Evolutionary conservation across 2,888 invertebrate genomes (phyloP), one percentile per base, ranked within the genome.

Genomic region (Dione vanillae): DNA sequence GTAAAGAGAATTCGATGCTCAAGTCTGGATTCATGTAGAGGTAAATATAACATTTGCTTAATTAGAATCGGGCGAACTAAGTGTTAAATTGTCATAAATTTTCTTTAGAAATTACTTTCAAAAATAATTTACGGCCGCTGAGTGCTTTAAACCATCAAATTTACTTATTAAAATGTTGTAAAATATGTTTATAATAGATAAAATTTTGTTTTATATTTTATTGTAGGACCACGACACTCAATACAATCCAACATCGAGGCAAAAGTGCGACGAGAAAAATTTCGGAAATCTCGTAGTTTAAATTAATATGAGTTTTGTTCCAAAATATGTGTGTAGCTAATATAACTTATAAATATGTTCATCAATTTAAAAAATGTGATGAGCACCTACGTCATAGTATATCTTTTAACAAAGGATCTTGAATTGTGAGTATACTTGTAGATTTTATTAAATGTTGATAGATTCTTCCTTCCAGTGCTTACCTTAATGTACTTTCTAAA

Each of bases 271-370:
- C 27, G 59, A 0, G 2, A 10, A 45, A 43, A 27, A 10, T 45
- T 61, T 14, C 43, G 27, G 43, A 61, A 61, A 45, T 45, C 43
- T 10, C 43, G 43, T 27, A 61, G 59, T 45, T 27, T 61, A 27
- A 14, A 61, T 45, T 61, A 61, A 61, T n/a, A 11, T 9, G n/a
- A 20, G 12, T 27, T 43, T n/a, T 12, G 10, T 1, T 35, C n/a
- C n/a, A n/a, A n/a, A n/a, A n/a, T n/a, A n/a, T n/a, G n/a, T n/a
- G n/a, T n/a, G n/a, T n/a, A n/a, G n/a, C n/a, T n/a, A n/a, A n/a
- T n/a, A n/a, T n/a, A n/a, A n/a, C 9, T 6, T 56, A 10, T 40
- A 16, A 49, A 19, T 27, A 8, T 52, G 14, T 52, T 35, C 12
- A 27, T 7, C 14, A 14, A n/a, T 45, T 14, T 45, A 14, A 45